Evolutionary conservation across 2,888 invertebrate species (phyloP).

Genomic region (Clostera curtula): DNA sequence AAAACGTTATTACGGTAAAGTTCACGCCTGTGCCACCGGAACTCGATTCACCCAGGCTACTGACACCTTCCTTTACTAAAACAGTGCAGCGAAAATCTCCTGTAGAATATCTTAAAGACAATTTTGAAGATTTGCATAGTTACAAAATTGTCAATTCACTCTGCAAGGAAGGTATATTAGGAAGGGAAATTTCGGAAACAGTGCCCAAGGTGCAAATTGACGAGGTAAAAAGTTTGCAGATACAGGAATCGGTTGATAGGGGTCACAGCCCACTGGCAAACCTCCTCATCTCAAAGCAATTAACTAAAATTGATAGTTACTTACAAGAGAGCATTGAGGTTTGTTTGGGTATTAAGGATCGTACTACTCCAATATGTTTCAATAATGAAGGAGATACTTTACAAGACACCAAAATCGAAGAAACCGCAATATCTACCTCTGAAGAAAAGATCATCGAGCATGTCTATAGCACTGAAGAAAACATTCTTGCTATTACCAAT

Average conservation of each 20-base stretch:
- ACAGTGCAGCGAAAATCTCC: constrained; percentile 27
- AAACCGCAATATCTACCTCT: constrained; percentile 4
- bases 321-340: constrained; percentile 59
- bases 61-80: constrained; percentile 36
- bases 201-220: constrained; percentile 6
- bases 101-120: constrained; percentile 46
- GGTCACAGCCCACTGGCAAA: constrained; percentile 52
- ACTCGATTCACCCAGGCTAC: constrained; percentile 40
- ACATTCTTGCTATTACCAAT: background rate
- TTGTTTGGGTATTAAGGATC: constrained; percentile 33
- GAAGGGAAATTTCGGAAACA: constrained; percentile 19
- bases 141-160: constrained; percentile 66
- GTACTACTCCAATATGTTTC: constrained; percentile 18
- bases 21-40: constrained; percentile 59
- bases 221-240: constrained; percentile 17
- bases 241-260: constrained; percentile 28
- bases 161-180: constrained; percentile 44
- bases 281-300: constrained; percentile 49
- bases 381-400: constrained; percentile 24
- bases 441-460: constrained; percentile 18
- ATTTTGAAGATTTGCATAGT: constrained; percentile 60
- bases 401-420: constrained; percentile 17
- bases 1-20: constrained; percentile 62
- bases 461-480: constrained; percentile 8
- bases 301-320: constrained; percentile 59